Evolutionary conservation across 2,797 vertebrate genomes (phyloP).

Genomic region (Varecia variegata): DNA sequence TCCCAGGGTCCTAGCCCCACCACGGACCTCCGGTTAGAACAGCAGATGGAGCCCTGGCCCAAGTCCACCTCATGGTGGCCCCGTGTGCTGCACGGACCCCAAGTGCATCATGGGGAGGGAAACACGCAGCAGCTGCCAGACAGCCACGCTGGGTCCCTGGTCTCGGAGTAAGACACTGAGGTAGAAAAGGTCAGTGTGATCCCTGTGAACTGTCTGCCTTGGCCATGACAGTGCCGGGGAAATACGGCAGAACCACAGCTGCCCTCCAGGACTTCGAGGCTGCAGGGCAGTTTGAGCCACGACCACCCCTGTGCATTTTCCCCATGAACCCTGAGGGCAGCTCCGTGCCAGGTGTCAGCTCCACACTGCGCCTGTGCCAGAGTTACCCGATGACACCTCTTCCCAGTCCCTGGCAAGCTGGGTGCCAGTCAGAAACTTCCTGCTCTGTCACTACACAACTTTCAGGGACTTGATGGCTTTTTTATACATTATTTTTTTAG

Average conservation of each 20-base stretch:
- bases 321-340: background rate
- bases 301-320: background rate
- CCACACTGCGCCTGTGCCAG: too few relatives aligned
- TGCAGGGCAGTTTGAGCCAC: background rate
- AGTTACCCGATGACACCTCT: background rate
- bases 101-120: background rate
- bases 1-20: background rate
- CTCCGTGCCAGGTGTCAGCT: background rate
- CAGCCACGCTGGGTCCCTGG: background rate
- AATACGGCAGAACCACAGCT: background rate
- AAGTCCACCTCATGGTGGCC: background rate
- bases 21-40: background rate
- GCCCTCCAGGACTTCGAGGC: background rate
- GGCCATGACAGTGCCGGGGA: background rate
- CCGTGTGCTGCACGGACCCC: background rate
- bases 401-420: background rate
- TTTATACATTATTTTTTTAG: background rate
- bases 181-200: background rate
- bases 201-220: background rate
- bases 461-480: background rate
- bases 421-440: background rate
- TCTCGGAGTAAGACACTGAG: background rate
- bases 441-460: background rate
- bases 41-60: background rate
- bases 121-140: background rate